phyloP scores from a whole-genome alignment of 2,888 invertebrate species.

The Pyralis farinalis region DNA sequence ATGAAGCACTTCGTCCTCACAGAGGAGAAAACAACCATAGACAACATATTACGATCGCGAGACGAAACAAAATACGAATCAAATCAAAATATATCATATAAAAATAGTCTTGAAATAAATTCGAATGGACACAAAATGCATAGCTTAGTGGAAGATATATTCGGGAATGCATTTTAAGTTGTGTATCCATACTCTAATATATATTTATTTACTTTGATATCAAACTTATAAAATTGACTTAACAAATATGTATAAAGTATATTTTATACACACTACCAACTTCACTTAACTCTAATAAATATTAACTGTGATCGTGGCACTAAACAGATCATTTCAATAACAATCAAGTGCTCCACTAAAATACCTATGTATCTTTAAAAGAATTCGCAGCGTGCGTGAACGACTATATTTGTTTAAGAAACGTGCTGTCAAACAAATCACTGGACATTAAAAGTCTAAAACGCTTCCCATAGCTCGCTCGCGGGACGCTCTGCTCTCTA shows the following conservation, averaged over 20 bases:
- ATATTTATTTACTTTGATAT: slow-evolving; percentile 41
- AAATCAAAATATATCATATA: slow-evolving; percentile 20
- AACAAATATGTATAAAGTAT: slow-evolving; percentile 51
- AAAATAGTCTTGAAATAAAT: slow-evolving; percentile 26
- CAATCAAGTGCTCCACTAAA: slow-evolving; percentile 38
- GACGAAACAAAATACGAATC: slow-evolving; percentile 9
- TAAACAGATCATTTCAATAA: slow-evolving; percentile 29
- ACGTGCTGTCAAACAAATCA: slow-evolving; percentile 41
- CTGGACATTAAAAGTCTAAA: slow-evolving; percentile 15
- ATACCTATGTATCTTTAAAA: slow-evolving; percentile 25
- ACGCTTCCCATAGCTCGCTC: slow-evolving; percentile 12
- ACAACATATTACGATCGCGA: slow-evolving; percentile 31
- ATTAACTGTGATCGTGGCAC: slow-evolving; percentile 36
- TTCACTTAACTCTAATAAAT: slow-evolving; percentile 36
- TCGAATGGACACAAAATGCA: slow-evolving; percentile 51
- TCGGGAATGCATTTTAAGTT: slow-evolving; percentile 65
- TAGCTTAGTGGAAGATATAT: slow-evolving; percentile 56
- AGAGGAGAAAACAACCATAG: slow-evolving; percentile 38
- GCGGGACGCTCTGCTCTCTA: slow-evolving; percentile 7
- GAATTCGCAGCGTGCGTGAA: slow-evolving; percentile 43
- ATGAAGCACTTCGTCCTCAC: slow-evolving; percentile 34
- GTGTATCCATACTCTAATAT: slow-evolving; percentile 39
- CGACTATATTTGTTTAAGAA: slow-evolving; percentile 32
- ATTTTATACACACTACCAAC: slow-evolving; percentile 33
- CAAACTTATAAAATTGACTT: slow-evolving; percentile 66